Evolutionary conservation across 2,888 invertebrate species (phyloP).

Genomic region (Agonopterix heracliana): DNA sequence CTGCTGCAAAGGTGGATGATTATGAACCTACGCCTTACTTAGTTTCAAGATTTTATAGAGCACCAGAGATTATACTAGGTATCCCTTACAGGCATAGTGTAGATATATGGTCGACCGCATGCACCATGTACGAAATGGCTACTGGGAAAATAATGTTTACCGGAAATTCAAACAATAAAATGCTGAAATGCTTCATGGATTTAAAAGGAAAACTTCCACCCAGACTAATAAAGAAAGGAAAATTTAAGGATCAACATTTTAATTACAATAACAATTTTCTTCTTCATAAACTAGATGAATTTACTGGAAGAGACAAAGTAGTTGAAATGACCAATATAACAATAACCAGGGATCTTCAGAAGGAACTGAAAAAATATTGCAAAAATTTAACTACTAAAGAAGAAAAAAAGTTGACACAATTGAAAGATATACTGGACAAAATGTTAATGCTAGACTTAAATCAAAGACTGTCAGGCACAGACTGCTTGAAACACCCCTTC

Average conservation of each 20-base stretch:
- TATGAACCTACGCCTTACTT: conserved; percentile 99
- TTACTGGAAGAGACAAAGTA: conserved; percentile 97
- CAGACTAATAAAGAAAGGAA: conserved; percentile 93
- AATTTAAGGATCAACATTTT: conserved; percentile 98
- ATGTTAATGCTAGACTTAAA: conserved; percentile 92
- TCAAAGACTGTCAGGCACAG: conserved; percentile 91
- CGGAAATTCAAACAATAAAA: conserved; percentile 98
- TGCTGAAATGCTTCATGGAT: conserved; percentile 99
- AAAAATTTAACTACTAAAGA: conserved; percentile 90
- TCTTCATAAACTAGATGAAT: conserved; percentile 97
- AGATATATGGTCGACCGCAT: conserved; percentile 99
- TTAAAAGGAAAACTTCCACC: conserved; percentile 98
- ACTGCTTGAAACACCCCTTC: conserved; percentile 94
- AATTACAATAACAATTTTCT: conserved; percentile 96
- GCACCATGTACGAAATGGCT: conserved; percentile 97
- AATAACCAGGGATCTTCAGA: conserved; percentile 87
- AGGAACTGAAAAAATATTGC: conserved; percentile 88
- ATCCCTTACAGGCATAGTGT: conserved; percentile 96
- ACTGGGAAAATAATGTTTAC: conserved; percentile 98
- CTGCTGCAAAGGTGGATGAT: conserved; percentile 93
- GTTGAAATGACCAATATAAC: conserved; percentile 92
- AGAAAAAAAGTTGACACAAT: conserved; percentile 90
- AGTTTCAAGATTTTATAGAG: conserved; percentile 97
- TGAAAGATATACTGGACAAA: conserved; percentile 94
- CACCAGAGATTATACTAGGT: conserved; percentile 99